These are phyloP conservation scores for Paramormyrops kingsleyae DNA, from an alignment of 2,113 vertebrate genomes.

Conservation along the genomic window DNA sequence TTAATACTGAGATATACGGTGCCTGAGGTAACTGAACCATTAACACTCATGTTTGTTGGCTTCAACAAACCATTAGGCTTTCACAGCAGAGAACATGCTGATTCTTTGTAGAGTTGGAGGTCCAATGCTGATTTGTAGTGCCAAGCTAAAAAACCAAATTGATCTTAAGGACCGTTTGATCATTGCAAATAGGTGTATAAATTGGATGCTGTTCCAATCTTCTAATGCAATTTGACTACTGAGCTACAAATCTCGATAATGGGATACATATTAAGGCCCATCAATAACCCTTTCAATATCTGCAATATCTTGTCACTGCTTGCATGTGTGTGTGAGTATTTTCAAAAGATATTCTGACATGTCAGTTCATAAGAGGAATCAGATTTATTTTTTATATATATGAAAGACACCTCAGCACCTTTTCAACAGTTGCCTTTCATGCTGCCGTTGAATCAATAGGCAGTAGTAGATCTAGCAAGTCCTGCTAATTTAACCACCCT, in stretches of 20 bases:
- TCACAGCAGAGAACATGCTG: neutral
- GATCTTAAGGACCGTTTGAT: neutral
- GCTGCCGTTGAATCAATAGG: slow-evolving; percentile 2
- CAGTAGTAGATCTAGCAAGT: neutral
- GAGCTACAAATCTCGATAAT: slow-evolving; percentile 5
- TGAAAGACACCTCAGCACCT: neutral
- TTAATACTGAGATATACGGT: neutral
- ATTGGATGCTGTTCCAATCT: neutral
- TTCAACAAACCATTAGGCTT: neutral
- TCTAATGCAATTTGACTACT: slow-evolving; percentile 5
- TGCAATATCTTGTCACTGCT: neutral
- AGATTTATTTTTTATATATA: neutral
- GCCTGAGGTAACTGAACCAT: neutral
- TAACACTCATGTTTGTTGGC: neutral
- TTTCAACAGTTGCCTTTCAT: neutral
- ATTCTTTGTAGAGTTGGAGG: neutral
- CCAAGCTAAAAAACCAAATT: neutral
- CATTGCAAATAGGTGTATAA: slow-evolving; percentile 4
- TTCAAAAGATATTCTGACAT: neutral
- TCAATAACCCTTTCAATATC: neutral
- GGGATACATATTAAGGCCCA: neutral
- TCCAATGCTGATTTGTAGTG: neutral
- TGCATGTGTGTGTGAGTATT: neutral
- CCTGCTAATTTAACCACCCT: slow-evolving; percentile 53
- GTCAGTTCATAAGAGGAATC: neutral